Conservation (phyloP, 1,140 invertebrate species). For the Drosophila elegans region DNA sequence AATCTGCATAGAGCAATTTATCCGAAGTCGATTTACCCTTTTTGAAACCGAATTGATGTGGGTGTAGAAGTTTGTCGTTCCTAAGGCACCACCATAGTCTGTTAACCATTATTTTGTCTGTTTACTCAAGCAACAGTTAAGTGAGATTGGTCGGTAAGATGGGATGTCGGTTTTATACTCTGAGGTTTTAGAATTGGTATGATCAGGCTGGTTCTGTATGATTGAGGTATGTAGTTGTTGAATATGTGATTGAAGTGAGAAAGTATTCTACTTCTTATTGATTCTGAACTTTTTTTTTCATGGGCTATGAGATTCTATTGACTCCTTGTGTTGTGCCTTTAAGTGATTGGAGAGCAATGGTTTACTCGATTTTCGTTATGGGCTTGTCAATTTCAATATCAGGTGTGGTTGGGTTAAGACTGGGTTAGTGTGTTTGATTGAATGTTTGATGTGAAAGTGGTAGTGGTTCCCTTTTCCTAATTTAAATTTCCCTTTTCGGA, state of each 20-base stretch:
- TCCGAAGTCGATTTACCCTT: no score
- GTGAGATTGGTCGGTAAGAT: conserved; percentile 8
- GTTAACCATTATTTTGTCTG: conserved; percentile 6
- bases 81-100: conserved; percentile 3
- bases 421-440: neutral
- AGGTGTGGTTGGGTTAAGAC: neutral
- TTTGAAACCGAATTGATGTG: neutral
- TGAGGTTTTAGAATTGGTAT: neutral
- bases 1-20: no score
- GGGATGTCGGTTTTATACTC: neutral
- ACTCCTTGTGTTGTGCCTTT: conserved; percentile 7
- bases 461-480: neutral
- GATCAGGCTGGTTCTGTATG: conserved; percentile 4
- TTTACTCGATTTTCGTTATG: neutral
- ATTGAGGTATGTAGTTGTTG: neutral
- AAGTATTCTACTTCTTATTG: neutral
- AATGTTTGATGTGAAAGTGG: neutral
- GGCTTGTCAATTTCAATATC: neutral
- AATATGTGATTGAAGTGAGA: no score
- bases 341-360: neutral
- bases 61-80: conserved; percentile 7
- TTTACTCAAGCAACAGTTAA: neutral
- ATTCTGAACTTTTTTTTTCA: conserved; percentile 1
- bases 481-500: neutral
- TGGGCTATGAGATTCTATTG: neutral